Evolutionary conservation across 2,797 vertebrate species (phyloP).

Genomic region (Chromobotia macracanthus): DNA sequence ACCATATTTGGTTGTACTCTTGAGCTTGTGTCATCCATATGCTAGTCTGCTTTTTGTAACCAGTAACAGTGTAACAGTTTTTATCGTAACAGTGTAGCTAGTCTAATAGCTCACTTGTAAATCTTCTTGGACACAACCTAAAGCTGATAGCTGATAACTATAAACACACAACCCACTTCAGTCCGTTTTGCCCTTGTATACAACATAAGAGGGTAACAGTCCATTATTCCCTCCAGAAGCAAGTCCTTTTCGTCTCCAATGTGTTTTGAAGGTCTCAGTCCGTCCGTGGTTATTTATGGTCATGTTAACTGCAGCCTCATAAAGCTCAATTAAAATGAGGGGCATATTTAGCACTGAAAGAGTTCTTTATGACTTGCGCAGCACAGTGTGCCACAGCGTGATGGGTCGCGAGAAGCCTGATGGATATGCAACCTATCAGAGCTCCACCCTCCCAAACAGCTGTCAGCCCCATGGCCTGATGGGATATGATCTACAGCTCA

Average conservation of each 20-base stretch:
- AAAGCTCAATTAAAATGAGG: constrained; percentile 69
- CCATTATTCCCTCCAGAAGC: background rate
- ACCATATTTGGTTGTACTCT: too few species aligned
- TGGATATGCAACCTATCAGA: constrained; percentile 59
- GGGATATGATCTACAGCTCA: constrained; percentile 71
- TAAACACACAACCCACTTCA: background rate
- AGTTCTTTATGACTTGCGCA: constrained; percentile 65
- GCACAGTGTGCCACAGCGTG: constrained; percentile 53
- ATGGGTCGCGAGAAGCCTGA: constrained; percentile 68
- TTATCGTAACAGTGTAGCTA: background rate
- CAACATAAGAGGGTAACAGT: background rate
- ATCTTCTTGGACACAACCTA: background rate
- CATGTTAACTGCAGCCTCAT: constrained; percentile 67
- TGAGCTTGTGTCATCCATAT: too few species aligned
- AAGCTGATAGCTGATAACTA: background rate
- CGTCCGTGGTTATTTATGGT: constrained; percentile 69
- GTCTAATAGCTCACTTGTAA: background rate
- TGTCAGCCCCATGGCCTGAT: constrained; percentile 70
- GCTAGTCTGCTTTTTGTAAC: too few species aligned
- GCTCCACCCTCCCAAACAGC: constrained; percentile 61
- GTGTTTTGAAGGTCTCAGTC: constrained; percentile 60
- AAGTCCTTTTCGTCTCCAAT: constrained; percentile 18
- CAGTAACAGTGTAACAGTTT: too few species aligned
- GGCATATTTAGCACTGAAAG: constrained; percentile 49
- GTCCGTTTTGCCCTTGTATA: background rate